phyloP scores from a whole-genome alignment of 2,888 invertebrate species.

The Notodonta dromedarius region DNA sequence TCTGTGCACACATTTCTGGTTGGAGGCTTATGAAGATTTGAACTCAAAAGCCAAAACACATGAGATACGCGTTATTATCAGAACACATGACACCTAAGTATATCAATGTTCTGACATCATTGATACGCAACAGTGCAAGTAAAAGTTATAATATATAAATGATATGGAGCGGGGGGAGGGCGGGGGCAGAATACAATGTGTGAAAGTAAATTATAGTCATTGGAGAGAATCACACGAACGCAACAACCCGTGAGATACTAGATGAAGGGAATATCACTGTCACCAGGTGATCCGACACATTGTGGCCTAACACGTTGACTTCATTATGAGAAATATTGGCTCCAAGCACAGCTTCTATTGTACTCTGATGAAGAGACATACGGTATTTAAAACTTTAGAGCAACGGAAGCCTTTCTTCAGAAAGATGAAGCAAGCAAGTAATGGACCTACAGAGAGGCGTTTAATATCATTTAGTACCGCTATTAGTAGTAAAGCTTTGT shows the following conservation, averaged over 20 bases:
- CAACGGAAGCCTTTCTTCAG: too few relatives aligned
- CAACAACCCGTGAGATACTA: conserved; percentile 5
- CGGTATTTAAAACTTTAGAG: too few relatives aligned
- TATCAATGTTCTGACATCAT: not conserved
- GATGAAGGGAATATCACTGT: conserved; percentile 38
- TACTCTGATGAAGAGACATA: too few relatives aligned
- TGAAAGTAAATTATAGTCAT: conserved; percentile 3
- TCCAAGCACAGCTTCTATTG: too few relatives aligned
- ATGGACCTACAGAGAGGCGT: not conserved
- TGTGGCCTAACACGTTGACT: not conserved
- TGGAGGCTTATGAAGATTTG: too few relatives aligned
- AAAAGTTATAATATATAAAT: conserved; percentile 1
- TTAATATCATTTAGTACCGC: not conserved
- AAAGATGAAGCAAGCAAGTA: not conserved
- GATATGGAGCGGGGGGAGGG: too few relatives aligned
- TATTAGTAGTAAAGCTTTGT: not conserved
- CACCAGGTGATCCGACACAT: conserved; percentile 35
- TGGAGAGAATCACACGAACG: conserved; percentile 6
- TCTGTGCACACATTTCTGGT: too few relatives aligned
- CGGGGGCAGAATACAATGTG: conserved; percentile 2
- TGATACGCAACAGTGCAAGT: conserved; percentile 2
- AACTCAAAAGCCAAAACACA: too few relatives aligned
- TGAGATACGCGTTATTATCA: too few relatives aligned
- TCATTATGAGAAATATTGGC: not conserved
- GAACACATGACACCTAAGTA: too few relatives aligned